phyloP scores from a whole-genome alignment of 2,797 vertebrate genomes.

The Sebastes matsubarae region DNA sequence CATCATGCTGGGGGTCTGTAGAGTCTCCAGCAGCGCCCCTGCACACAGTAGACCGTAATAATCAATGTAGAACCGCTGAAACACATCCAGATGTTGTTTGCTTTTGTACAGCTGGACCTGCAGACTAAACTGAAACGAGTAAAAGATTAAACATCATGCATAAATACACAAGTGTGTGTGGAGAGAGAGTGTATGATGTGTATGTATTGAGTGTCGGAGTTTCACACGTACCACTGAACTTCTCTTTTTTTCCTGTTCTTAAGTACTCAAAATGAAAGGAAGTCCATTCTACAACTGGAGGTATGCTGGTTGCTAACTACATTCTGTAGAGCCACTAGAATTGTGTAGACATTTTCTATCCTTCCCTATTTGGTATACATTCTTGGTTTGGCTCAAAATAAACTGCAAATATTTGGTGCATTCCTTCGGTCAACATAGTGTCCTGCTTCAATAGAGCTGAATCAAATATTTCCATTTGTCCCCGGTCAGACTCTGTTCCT shows the following conservation, averaged over 20 bases:
- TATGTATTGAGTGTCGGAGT: slow-evolving; percentile 37
- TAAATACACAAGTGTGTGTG: slow-evolving; percentile 26
- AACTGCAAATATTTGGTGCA: slow-evolving; percentile 18
- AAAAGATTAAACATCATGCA: slow-evolving; percentile 60
- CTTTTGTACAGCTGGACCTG: slow-evolving; percentile 61
- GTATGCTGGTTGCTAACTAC: slow-evolving; percentile 79
- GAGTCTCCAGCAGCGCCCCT: slow-evolving; percentile 15
- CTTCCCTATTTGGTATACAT: slow-evolving; percentile 48
- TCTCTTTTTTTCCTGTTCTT: slow-evolving; percentile 78
- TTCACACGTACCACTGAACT: slow-evolving; percentile 64
- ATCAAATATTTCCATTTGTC: slow-evolving; percentile 27
- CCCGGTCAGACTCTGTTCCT: not conserved
- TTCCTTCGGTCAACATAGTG: slow-evolving; percentile 17
- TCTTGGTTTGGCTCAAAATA: slow-evolving; percentile 41
- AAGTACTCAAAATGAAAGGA: slow-evolving; percentile 85
- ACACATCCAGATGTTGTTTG: slow-evolving; percentile 68
- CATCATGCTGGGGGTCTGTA: slow-evolving; percentile 1
- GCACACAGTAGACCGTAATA: not conserved
- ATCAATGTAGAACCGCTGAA: not conserved
- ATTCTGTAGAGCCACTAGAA: slow-evolving; percentile 64
- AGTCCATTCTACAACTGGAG: slow-evolving; percentile 80
- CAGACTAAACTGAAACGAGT: slow-evolving; percentile 44
- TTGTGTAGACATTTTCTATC: slow-evolving; percentile 50
- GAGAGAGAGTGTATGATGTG: slow-evolving; percentile 1
- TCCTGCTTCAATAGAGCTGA: slow-evolving; percentile 38